These are phyloP conservation scores for Nomada fucata DNA, from an alignment of 2,888 invertebrate genomes.

Conservation along the genomic window DNA sequence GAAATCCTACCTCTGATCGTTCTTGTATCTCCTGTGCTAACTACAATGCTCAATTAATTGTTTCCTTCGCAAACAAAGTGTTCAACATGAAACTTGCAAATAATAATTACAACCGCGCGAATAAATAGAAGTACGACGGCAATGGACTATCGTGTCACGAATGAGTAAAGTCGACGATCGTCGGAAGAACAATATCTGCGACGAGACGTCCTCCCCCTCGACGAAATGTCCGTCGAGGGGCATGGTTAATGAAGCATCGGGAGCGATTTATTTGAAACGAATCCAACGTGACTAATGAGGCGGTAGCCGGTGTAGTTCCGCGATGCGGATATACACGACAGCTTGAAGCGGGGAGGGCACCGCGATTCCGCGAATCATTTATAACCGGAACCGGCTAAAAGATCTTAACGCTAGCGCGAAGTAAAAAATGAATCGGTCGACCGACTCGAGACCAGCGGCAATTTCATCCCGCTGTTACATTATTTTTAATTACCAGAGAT, in stretches of 20 bases:
- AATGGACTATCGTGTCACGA: too few relatives aligned
- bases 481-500: constrained; percentile 76
- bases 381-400: constrained; percentile 69
- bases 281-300: constrained; percentile 67
- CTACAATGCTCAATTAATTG: too few relatives aligned
- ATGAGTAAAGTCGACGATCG: too few relatives aligned
- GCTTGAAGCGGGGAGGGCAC: constrained; percentile 41
- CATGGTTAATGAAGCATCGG: constrained; percentile 51
- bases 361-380: constrained; percentile 72
- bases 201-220: neutral
- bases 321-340: constrained; percentile 54
- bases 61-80: too few relatives aligned
- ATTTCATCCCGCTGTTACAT: constrained; percentile 69
- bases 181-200: neutral
- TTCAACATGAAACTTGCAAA: too few relatives aligned
- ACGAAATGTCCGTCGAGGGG: constrained; percentile 22
- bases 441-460: constrained; percentile 66
- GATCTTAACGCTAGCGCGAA: constrained; percentile 70
- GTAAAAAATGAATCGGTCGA: constrained; percentile 74
- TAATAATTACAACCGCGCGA: too few relatives aligned
- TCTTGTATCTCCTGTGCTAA: too few relatives aligned
- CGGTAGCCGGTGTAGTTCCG: constrained; percentile 48
- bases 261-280: constrained; percentile 65
- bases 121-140: too few relatives aligned
- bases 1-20: too few relatives aligned